Conservation (phyloP, 2,113 vertebrate species). For the Hipposideros armiger region DNA sequence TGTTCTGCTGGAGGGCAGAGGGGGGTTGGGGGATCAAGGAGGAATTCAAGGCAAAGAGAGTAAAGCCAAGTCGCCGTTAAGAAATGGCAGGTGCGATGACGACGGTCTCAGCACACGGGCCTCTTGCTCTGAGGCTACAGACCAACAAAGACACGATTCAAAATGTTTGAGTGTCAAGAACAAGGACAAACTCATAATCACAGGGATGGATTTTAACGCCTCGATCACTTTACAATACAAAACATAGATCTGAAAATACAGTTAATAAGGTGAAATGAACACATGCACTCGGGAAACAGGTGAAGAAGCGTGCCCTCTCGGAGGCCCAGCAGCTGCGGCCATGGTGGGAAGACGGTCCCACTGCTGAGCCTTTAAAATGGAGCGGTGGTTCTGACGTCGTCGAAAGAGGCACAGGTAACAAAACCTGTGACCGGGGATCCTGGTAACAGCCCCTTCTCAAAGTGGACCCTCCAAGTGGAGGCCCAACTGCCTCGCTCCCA, state of each 20-base stretch:
- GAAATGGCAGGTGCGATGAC: not conserved
- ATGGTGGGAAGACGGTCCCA: too few species aligned
- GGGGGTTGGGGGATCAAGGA: not conserved
- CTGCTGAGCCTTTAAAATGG: not conserved
- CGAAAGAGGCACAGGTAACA: not conserved
- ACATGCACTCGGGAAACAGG: not conserved
- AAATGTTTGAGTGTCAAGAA: not conserved
- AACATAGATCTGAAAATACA: not conserved
- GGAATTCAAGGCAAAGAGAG: not conserved
- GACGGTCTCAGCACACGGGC: not conserved
- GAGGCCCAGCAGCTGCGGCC: too few species aligned
- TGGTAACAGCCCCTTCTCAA: not conserved
- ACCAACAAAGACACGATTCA: not conserved
- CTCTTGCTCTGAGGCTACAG: not conserved
- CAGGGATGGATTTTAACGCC: not conserved
- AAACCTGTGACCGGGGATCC: not conserved
- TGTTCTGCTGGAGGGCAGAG: not conserved
- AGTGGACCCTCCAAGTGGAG: too few species aligned
- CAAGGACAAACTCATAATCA: not conserved
- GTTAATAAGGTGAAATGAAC: too few species aligned
- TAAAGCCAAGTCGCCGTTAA: not conserved
- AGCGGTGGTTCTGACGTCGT: not conserved
- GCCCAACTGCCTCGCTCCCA: not conserved
- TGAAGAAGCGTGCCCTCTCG: not conserved
- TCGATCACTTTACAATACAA: not conserved